Conservation (phyloP, 2,888 invertebrate genomes). For the Pediacus dermestoides region DNA sequence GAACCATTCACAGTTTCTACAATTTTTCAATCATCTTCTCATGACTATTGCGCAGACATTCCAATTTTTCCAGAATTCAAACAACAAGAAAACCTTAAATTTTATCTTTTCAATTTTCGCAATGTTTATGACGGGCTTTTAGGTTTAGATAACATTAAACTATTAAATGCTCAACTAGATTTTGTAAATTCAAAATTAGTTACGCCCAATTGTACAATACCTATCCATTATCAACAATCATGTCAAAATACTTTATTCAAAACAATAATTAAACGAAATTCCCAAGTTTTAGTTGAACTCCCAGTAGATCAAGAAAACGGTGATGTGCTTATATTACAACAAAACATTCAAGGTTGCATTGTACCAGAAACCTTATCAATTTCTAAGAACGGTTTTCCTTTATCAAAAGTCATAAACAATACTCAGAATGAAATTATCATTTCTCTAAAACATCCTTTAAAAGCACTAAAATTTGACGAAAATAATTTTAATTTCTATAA, state of each 20-base stretch:
- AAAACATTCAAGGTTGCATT: not conserved
- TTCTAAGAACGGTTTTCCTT: not conserved
- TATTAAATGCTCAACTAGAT: conserved; percentile 14
- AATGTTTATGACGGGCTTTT: conserved; percentile 21
- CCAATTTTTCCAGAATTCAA: conserved; percentile 16
- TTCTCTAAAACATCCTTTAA: conserved; percentile 8
- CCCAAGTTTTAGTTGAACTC: conserved; percentile 7
- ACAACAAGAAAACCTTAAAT: conserved; percentile 10
- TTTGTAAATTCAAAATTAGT: conserved; percentile 9
- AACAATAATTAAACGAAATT: conserved; percentile 8
- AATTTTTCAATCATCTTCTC: conserved; percentile 8
- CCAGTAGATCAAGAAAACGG: conserved; percentile 11
- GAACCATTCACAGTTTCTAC: not conserved
- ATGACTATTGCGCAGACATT: conserved; percentile 6
- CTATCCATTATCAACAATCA: too few species aligned
- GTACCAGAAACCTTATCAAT: conserved; percentile 7
- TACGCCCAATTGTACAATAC: conserved; percentile 2
- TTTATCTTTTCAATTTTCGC: conserved; percentile 18
- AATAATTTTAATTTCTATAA: not conserved
- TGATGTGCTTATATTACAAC: conserved; percentile 12
- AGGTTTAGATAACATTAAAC: conserved; percentile 15
- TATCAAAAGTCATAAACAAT: conserved; percentile 5
- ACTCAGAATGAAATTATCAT: conserved; percentile 1
- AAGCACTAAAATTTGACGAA: not conserved
- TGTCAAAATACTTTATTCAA: too few species aligned